Conservation (phyloP, 1,140 invertebrate species). For the Portunus trituberculatus region DNA sequence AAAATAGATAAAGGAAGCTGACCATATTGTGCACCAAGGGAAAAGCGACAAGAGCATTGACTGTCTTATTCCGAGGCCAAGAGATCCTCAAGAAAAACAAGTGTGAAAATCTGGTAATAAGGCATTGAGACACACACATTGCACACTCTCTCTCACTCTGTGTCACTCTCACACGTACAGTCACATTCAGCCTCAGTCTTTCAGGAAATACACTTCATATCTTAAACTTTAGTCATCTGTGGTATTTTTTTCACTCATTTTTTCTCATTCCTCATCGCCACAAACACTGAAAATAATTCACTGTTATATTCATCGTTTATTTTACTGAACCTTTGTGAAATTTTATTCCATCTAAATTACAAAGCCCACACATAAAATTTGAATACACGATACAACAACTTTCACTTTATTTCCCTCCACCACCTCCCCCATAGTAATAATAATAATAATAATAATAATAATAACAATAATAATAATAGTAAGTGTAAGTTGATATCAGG, state of each 20-base stretch:
- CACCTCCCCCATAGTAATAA: neutral
- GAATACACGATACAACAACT: neutral
- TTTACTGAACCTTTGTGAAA: too few relatives aligned
- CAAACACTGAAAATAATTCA: neutral
- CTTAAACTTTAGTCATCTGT: neutral
- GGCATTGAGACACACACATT: neutral
- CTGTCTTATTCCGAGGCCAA: neutral
- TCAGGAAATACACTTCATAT: neutral
- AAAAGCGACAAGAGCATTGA: neutral
- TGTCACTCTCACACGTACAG: neutral
- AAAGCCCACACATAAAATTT: neutral
- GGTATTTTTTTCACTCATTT: neutral
- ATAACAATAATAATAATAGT: neutral
- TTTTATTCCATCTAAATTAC: too few relatives aligned
- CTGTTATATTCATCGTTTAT: too few relatives aligned
- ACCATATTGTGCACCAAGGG: neutral
- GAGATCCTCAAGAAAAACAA: neutral
- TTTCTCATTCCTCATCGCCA: neutral
- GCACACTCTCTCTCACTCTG: neutral
- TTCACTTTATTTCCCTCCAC: neutral
- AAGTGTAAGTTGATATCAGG: neutral
- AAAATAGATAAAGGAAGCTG: too few relatives aligned
- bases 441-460: conserved; percentile 8
- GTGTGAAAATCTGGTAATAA: neutral
- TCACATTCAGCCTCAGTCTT: conserved; percentile 1